Conservation (phyloP, 2,113 vertebrate species). For the Porphyrio hochstetteri region DNA sequence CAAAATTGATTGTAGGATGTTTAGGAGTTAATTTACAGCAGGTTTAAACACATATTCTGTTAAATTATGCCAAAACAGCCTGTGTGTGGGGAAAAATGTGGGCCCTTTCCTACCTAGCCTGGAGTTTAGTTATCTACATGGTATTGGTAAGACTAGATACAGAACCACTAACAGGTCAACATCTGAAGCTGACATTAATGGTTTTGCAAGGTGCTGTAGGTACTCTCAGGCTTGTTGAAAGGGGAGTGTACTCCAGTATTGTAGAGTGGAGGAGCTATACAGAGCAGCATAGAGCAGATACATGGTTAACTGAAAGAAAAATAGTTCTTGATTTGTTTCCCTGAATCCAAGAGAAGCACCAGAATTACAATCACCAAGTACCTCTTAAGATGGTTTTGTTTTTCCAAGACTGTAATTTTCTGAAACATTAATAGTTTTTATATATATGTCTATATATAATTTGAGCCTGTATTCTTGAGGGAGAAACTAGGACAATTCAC, state of each 20-base stretch:
- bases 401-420: neutral
- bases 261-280: neutral
- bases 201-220: neutral
- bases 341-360: neutral
- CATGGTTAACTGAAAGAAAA: neutral
- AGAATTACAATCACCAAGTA: neutral
- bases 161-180: neutral
- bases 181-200: neutral
- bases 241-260: neutral
- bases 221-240: neutral
- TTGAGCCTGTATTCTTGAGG: neutral
- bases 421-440: neutral
- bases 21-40: neutral
- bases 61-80: neutral
- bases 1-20: neutral
- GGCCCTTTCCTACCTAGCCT: neutral
- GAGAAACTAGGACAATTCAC: neutral
- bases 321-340: neutral
- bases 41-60: neutral
- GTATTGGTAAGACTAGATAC: neutral
- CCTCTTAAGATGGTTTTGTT: neutral
- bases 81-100: accelerated
- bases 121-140: neutral
- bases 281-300: neutral
- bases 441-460: accelerated